Evolutionary conservation across 2,888 invertebrate species (phyloP).

Genomic region (Pandemis heparana): DNA sequence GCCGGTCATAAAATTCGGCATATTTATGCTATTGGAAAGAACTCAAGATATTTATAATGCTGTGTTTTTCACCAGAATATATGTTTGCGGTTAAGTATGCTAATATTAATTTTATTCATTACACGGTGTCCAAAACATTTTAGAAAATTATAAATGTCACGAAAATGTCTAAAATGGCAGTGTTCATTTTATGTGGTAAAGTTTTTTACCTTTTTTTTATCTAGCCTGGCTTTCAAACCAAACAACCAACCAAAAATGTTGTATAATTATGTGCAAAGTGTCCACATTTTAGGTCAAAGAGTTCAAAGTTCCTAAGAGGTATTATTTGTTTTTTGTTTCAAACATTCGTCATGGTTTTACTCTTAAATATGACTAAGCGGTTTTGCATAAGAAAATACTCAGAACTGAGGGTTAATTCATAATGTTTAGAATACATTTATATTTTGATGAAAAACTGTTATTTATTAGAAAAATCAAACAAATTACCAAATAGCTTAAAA

Average conservation of each 20-base stretch:
- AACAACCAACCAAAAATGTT: neutral
- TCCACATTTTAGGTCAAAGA: neutral
- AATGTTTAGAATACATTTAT: no score
- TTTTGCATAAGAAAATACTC: neutral
- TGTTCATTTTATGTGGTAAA: neutral
- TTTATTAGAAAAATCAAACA: no score
- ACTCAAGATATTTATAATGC: conserved; percentile 28
- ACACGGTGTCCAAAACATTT: neutral
- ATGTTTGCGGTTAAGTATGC: conserved; percentile 17
- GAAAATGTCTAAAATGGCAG: neutral
- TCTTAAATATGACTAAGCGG: conserved; percentile 16
- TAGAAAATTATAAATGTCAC: neutral
- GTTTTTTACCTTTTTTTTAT: no score
- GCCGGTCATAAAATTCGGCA: conserved; percentile 32
- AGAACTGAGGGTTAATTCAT: neutral
- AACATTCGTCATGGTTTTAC: conserved; percentile 20
- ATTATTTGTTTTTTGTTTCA: neutral
- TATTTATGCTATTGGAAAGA: conserved; percentile 32
- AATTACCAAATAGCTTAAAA: no score
- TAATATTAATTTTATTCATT: conserved; percentile 16
- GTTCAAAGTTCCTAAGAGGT: conserved; percentile 13
- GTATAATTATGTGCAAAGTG: neutral
- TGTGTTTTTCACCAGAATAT: conserved; percentile 11
- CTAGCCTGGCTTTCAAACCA: no score
- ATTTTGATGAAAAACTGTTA: no score